Conservation (phyloP, 2,113 vertebrate species). For the Hypanus sabinus region DNA sequence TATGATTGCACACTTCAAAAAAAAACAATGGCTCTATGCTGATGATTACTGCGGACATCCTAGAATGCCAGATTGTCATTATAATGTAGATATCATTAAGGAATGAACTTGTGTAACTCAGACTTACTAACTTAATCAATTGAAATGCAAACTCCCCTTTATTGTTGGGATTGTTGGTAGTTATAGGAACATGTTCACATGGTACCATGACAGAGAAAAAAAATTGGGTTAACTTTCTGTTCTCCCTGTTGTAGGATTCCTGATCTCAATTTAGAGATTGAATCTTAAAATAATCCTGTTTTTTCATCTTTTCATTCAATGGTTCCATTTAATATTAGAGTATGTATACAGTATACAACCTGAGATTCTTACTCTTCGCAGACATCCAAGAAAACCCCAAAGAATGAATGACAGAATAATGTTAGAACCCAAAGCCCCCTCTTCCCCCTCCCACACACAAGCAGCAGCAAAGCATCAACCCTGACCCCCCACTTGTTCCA, state of each 20-base stretch:
- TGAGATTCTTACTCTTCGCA: too few species aligned
- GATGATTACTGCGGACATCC: background rate
- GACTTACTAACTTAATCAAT: background rate
- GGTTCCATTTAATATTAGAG: too few species aligned
- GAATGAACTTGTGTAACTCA: background rate
- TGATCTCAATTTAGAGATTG: background rate
- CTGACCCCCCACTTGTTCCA: too few species aligned
- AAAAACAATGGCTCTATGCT: background rate
- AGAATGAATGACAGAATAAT: too few species aligned
- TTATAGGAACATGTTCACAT: background rate
- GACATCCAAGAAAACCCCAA: too few species aligned
- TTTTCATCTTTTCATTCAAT: too few species aligned
- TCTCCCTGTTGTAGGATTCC: background rate
- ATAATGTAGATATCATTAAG: background rate
- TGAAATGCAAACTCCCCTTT: background rate
- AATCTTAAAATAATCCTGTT: too few species aligned
- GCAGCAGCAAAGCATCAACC: too few species aligned
- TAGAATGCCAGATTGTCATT: background rate
- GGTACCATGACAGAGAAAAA: background rate
- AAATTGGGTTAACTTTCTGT: background rate
- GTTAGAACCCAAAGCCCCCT: too few species aligned
- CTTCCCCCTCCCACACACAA: too few species aligned
- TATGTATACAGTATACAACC: too few species aligned
- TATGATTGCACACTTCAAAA: background rate
- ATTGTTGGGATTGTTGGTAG: background rate